A percentile compares a stretch with the other conserved stretches of the same genome.
Conservation (phyloP, 2,113 vertebrate species). For the Brevimyrus niger region DNA sequence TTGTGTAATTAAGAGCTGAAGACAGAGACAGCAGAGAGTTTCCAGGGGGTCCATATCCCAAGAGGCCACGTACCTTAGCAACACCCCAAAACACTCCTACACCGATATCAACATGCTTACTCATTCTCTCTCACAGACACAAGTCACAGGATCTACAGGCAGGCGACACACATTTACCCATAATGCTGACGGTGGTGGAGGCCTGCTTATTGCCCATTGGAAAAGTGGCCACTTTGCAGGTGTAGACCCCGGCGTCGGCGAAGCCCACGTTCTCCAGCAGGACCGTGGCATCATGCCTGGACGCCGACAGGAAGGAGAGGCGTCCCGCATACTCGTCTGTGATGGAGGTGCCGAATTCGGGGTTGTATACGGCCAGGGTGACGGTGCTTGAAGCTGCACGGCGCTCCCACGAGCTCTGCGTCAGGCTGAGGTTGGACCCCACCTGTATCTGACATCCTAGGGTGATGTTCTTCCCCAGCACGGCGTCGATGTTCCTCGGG, state of each 20-base stretch:
- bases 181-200: conserved; percentile 72
- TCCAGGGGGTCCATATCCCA: conserved; percentile 26
- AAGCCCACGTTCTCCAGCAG: conserved; percentile 75
- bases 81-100: neutral
- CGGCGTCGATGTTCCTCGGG: conserved; percentile 73
- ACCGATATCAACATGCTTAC: neutral
- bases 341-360: conserved; percentile 79
- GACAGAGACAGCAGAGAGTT: neutral
- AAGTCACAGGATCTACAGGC: neutral
- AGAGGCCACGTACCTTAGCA: conserved; percentile 23
- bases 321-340: conserved; percentile 72
- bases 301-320: conserved; percentile 77
- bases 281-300: conserved; percentile 79
- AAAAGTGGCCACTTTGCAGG: conserved; percentile 90
- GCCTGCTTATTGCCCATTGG: conserved; percentile 85
- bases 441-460: conserved; percentile 81
- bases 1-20: conserved; percentile 29
- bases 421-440: conserved; percentile 74
- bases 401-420: conserved; percentile 92
- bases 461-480: conserved; percentile 88
- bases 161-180: conserved; percentile 68
- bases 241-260: conserved; percentile 81
- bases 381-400: conserved; percentile 65
- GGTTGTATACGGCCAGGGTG: conserved; percentile 86
- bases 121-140: neutral